Conservation (phyloP, 2,113 vertebrate species). For the Callipepla californica region DNA sequence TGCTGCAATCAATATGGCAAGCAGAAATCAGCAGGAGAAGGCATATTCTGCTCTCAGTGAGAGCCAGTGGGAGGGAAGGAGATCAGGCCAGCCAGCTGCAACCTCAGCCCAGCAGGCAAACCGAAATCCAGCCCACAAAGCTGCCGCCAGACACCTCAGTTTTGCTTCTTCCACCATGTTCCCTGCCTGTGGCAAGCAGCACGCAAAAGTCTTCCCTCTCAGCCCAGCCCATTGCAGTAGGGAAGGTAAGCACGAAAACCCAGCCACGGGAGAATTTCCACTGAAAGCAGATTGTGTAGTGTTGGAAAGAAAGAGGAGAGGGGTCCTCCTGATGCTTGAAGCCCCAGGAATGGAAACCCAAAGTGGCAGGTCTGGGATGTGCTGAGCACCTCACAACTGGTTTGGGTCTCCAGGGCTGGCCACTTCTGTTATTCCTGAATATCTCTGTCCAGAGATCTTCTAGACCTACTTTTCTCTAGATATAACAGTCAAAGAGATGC, state of each 20-base stretch:
- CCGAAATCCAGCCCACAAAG: background rate
- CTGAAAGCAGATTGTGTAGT: background rate
- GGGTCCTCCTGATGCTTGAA: background rate
- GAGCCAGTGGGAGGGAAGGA: conserved; percentile 38
- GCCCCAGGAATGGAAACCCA: background rate
- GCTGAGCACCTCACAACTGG: background rate
- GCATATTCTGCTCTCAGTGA: conserved; percentile 52
- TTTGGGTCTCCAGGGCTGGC: background rate
- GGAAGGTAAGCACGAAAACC: background rate
- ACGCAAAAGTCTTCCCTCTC: background rate
- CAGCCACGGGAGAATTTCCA: background rate
- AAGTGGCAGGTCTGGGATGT: accelerated
- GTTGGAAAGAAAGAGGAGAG: background rate
- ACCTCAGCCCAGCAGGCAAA: conserved; percentile 39
- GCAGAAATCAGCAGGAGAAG: conserved; percentile 65
- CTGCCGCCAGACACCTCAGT: background rate
- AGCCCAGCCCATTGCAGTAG: background rate
- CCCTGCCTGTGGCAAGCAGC: background rate
- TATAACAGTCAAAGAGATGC: accelerated
- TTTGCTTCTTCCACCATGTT: background rate
- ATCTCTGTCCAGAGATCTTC: background rate
- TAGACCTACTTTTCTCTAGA: background rate
- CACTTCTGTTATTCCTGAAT: background rate
- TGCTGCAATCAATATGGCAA: conserved; percentile 70
- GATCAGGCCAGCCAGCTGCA: conserved; percentile 63